Conservation (phyloP, 1,140 invertebrate species). For the Argopecten irradians region DNA sequence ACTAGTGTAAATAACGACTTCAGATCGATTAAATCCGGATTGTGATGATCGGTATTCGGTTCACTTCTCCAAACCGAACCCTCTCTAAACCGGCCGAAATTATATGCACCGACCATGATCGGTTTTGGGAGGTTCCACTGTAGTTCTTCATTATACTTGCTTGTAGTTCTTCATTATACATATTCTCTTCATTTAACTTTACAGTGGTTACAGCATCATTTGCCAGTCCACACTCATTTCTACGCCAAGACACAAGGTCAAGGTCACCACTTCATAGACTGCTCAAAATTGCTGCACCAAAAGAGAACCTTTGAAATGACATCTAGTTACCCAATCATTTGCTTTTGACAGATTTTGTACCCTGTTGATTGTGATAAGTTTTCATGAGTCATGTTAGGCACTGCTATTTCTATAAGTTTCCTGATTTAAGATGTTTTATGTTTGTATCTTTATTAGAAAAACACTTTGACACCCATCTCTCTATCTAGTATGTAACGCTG, state of each 20-base stretch:
- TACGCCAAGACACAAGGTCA: constrained; percentile 1
- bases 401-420: background rate
- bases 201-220: constrained; percentile 14
- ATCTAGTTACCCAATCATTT: background rate
- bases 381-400: background rate
- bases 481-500: too few species aligned
- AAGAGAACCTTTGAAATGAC: background rate
- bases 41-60: too few species aligned
- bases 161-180: background rate
- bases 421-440: too few species aligned
- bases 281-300: background rate
- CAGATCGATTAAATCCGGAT: too few species aligned
- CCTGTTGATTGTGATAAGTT: background rate
- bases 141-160: too few species aligned
- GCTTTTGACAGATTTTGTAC: background rate
- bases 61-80: too few species aligned
- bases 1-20: too few species aligned
- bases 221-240: background rate
- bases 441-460: too few species aligned
- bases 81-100: too few species aligned
- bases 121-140: too few species aligned
- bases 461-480: too few species aligned
- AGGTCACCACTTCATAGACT: background rate
- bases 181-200: background rate
- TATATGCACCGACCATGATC: too few species aligned